A percentile compares a stretch with the other conserved stretches of the same genome.
These are phyloP conservation scores for Protobothrops flavoviridis DNA, from an alignment of 2,113 vertebrate species.

Conservation along the genomic window DNA sequence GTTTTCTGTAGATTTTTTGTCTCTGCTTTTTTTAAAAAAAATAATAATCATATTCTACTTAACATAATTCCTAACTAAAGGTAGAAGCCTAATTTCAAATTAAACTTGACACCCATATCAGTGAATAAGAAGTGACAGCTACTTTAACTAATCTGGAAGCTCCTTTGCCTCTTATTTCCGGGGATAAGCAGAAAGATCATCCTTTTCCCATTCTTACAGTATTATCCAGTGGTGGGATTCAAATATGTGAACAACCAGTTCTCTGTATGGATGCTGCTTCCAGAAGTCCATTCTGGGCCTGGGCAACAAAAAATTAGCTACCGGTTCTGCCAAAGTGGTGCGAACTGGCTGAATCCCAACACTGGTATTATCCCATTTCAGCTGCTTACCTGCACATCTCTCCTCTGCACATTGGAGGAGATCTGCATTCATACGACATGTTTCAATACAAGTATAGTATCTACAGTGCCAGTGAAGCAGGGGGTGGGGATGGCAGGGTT, in stretches of 20 bases:
- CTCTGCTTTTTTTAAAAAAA: not conserved
- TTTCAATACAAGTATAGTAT: slow-evolving; percentile 57
- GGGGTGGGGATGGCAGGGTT: not conserved
- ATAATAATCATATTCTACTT: slow-evolving; percentile 32
- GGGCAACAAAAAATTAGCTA: no score
- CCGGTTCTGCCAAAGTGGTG: no score
- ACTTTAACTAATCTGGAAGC: slow-evolving; percentile 53
- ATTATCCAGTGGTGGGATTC: slow-evolving; percentile 23
- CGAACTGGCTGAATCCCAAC: no score
- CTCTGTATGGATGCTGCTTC: no score
- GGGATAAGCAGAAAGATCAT: slow-evolving; percentile 41
- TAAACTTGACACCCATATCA: slow-evolving; percentile 53
- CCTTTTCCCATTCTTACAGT: slow-evolving; percentile 29
- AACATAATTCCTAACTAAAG: slow-evolving; percentile 38
- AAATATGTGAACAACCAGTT: no score
- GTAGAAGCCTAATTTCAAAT: slow-evolving; percentile 53
- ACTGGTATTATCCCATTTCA: slow-evolving; percentile 34
- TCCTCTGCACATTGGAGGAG: slow-evolving; percentile 29
- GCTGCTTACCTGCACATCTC: slow-evolving; percentile 42
- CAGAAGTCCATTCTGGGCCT: no score
- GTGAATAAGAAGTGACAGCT: slow-evolving; percentile 58
- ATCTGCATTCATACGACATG: slow-evolving; percentile 22
- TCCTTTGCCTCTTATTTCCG: not conserved
- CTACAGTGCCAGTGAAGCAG: not conserved
- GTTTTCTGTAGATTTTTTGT: not conserved